Evolutionary conservation across 2,888 invertebrate species (phyloP), one percentile per base, ranked within the genome.

Genomic region (Oconnorella tubifera): DNA sequence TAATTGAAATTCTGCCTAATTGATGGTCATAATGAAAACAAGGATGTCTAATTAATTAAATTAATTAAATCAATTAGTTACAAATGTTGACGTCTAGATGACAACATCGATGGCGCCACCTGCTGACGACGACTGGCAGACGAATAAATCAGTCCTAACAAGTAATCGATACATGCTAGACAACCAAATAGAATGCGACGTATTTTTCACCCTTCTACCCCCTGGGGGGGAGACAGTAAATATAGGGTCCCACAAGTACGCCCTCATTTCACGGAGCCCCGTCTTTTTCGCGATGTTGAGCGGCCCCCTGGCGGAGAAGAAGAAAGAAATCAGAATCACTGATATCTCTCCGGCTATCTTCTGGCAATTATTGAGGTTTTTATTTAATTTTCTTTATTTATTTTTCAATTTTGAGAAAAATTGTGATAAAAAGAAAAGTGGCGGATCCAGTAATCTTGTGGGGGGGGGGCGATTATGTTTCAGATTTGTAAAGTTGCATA

Each of bases 211-310:
- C 3, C 59, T 66, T 40, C 31, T 59, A 33, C 29, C 60, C 1
- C 51, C 56, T 33, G 62, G 55, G 25, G 64, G 61, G 40, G 64
- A 61, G 28, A 4, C 27, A 14, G 53, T 61, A 10, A 49, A 19
- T 51, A 27, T 88, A 76, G 87, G 88, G n/a, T 70, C 72, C 1
- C 72, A 72, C 69, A 68, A 51, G 29, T 72, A 63, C 62, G 60
- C 72, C 55, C 49, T 67, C 27, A 65, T 67, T 29, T 67, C 65
- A 4, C 64, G 67, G 3, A 66, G 62, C 58, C 65, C 67, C 14
- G 67, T 67, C 23, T 67, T 67, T 65, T 61, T 66, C 50, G 67
- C 65, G 40, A 67, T 67, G 67, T 59, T 67, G 23, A 62, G 31
- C 55, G 67, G 67, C 31, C 65, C 62, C 10, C 48, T 67, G 59